These are phyloP conservation scores for Anarsia innoxiella DNA, from an alignment of 2,888 invertebrate species.

Conservation along the genomic window DNA sequence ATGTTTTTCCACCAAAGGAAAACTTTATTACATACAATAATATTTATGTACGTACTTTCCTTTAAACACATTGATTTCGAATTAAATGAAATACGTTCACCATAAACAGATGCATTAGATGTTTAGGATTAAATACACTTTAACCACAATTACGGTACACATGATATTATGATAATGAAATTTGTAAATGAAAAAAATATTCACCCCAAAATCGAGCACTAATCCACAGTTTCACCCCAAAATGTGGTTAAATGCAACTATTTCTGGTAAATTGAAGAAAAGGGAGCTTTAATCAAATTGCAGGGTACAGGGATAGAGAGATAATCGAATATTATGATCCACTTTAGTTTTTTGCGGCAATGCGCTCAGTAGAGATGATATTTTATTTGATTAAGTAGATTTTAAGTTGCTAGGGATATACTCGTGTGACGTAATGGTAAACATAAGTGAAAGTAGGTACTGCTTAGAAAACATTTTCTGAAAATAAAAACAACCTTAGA, in stretches of 20 bases:
- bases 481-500: no score
- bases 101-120: slow-evolving; percentile 16
- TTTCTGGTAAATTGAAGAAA: slow-evolving; percentile 55
- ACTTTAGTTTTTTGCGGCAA: slow-evolving; percentile 44
- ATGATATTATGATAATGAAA: slow-evolving; percentile 51
- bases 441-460: no score
- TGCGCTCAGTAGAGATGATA: slow-evolving; percentile 17
- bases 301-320: slow-evolving; percentile 26
- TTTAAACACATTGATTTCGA: no score
- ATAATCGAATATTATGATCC: slow-evolving; percentile 55
- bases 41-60: no score
- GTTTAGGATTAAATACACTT: slow-evolving; percentile 11
- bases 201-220: slow-evolving; percentile 37
- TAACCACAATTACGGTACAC: slow-evolving; percentile 27
- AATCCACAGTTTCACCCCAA: slow-evolving; percentile 47
- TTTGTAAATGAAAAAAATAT: slow-evolving; percentile 42
- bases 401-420: not conserved
- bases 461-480: no score
- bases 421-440: no score
- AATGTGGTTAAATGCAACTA: slow-evolving; percentile 57
- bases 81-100: not conserved
- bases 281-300: slow-evolving; percentile 63
- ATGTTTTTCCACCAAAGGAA: no score
- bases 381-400: slow-evolving; percentile 1
- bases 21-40: no score